These are phyloP conservation scores for Nymphalis c-album DNA, from an alignment of 2,888 invertebrate genomes.

Conservation along the genomic window DNA sequence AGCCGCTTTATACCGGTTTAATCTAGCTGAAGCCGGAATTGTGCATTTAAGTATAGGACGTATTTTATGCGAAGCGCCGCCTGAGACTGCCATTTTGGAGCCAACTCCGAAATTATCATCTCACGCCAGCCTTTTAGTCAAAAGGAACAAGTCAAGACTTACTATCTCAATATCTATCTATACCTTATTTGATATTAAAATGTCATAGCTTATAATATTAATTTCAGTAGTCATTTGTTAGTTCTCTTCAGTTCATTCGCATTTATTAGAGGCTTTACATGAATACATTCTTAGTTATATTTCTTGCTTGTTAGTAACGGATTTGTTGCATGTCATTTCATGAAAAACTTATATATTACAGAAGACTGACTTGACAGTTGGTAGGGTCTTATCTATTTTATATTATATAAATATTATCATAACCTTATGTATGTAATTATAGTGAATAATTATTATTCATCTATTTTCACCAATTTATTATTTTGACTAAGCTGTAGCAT, in stretches of 20 bases:
- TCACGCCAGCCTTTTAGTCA: constrained; percentile 30
- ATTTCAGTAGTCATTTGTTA: not conserved
- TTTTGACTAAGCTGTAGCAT: too few relatives aligned
- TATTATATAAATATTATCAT: too few relatives aligned
- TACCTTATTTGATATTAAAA: not conserved
- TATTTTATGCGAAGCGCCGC: constrained; percentile 44
- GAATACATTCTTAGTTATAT: too few relatives aligned
- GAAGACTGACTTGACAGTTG: too few relatives aligned
- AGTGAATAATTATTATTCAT: too few relatives aligned
- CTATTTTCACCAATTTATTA: too few relatives aligned
- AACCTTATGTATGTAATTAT: too few relatives aligned
- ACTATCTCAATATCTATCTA: not conserved
- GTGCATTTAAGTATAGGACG: constrained; percentile 47
- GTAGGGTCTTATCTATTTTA: too few relatives aligned
- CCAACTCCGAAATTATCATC: constrained; percentile 46
- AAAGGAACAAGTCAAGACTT: not conserved
- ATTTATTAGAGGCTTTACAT: not conserved
- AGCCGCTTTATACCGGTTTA: constrained; percentile 37
- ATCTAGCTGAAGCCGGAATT: constrained; percentile 44
- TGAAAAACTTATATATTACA: too few relatives aligned
- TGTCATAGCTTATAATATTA: not conserved
- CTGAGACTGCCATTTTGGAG: constrained; percentile 41
- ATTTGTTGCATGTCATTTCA: too few relatives aligned
- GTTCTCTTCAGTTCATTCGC: not conserved
- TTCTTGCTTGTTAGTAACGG: too few relatives aligned